These are phyloP conservation scores for Chouioia cunea DNA, from an alignment of 2,888 invertebrate species.

Conservation along the genomic window DNA sequence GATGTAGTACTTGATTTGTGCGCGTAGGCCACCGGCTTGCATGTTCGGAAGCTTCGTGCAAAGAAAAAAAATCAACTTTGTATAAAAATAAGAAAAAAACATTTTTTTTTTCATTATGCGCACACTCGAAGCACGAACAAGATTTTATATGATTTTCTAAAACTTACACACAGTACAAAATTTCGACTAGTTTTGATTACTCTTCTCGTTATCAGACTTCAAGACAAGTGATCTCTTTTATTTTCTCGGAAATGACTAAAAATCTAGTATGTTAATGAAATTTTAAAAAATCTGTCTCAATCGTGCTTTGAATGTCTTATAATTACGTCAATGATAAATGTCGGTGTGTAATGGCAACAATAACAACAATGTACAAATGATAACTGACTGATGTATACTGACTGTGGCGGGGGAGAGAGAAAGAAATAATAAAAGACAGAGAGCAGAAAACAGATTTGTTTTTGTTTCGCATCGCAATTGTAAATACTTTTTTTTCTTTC, in stretches of 20 bases:
- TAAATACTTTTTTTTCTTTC: constrained; percentile 14
- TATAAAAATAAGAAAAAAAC: constrained; percentile 46
- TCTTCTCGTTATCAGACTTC: constrained; percentile 36
- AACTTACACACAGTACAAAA: constrained; percentile 34
- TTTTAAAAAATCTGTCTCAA: constrained; percentile 39
- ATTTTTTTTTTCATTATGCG: constrained; percentile 26
- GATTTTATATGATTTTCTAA: constrained; percentile 29
- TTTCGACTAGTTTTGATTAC: constrained; percentile 37
- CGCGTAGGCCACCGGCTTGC: constrained; percentile 51
- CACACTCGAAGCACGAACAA: constrained; percentile 46
- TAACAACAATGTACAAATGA: constrained; percentile 45
- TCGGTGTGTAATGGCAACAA: constrained; percentile 29
- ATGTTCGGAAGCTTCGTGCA: constrained; percentile 46
- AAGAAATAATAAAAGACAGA: constrained; percentile 48
- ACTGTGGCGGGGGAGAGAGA: constrained; percentile 46
- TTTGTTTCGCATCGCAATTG: constrained; percentile 22
- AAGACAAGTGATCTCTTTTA: constrained; percentile 16
- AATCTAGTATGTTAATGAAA: constrained; percentile 31
- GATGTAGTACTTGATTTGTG: constrained; percentile 38
- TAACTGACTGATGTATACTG: constrained; percentile 45
- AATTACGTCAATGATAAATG: constrained; percentile 31
- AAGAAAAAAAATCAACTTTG: constrained; percentile 41
- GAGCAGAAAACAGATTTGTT: constrained; percentile 46
- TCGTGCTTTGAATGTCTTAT: constrained; percentile 44
- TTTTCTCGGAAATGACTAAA: constrained; percentile 6